Evolutionary conservation across 2,113 vertebrate genomes (phyloP).

Genomic region (Erinaceus europaeus): DNA sequence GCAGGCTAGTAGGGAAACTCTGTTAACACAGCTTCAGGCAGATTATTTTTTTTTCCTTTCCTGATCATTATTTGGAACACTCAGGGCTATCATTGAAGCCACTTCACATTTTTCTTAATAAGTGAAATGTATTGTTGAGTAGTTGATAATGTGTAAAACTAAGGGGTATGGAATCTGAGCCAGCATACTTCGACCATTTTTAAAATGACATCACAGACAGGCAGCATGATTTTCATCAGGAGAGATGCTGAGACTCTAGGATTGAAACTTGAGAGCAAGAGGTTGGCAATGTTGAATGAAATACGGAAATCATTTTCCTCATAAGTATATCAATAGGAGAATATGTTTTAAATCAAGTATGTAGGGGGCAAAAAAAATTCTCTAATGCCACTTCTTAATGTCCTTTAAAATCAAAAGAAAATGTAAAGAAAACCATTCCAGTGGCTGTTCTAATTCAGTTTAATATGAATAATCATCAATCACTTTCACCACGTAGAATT

Average conservation of each 20-base stretch:
- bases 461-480: background rate
- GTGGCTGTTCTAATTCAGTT: background rate
- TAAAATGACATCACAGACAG: background rate
- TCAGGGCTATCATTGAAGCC: background rate
- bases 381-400: background rate
- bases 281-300: background rate
- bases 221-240: background rate
- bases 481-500: background rate
- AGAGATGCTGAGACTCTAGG: background rate
- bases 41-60: background rate
- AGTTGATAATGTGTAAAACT: background rate
- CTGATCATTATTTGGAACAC: slow-evolving; percentile 1
- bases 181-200: background rate
- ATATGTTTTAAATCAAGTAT: background rate
- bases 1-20: background rate
- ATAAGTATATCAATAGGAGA: background rate
- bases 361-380: background rate
- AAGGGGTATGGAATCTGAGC: background rate
- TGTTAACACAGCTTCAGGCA: background rate
- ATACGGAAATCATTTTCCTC: background rate
- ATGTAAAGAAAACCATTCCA: background rate
- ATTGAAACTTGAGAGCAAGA: slow-evolving; percentile 7
- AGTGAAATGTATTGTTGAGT: background rate
- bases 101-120: background rate
- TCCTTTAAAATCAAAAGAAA: background rate